phyloP scores from a whole-genome alignment of 2,888 invertebrate species.

The Stegophylla sp. region DNA sequence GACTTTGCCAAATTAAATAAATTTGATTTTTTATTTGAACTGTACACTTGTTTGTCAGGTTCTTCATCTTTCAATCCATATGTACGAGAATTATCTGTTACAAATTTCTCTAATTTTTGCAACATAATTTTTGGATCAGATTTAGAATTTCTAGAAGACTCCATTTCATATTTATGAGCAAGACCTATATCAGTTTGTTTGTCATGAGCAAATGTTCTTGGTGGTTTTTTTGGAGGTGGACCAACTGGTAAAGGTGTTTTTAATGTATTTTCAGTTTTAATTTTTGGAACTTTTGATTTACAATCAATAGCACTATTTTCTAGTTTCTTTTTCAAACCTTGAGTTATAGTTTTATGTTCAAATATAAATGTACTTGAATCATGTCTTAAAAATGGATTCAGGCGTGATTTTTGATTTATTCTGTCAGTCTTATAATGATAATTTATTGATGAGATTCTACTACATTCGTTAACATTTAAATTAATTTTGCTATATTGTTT shows the following conservation, averaged over 20 bases:
- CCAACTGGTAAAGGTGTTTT: conserved; percentile 74
- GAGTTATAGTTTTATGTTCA: not conserved
- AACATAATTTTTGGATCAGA: conserved; percentile 52
- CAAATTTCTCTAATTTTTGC: conserved; percentile 39
- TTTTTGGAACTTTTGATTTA: conserved; percentile 64
- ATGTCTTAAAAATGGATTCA: not conserved
- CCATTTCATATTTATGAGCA: conserved; percentile 7
- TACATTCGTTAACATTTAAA: not conserved
- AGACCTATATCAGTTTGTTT: conserved; percentile 20
- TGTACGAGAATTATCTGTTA: conserved; percentile 26
- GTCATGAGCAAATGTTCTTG: conserved; percentile 69
- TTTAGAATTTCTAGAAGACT: conserved; percentile 24
- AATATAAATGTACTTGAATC: not conserved
- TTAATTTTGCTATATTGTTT: conserved; percentile 26
- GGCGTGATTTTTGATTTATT: conserved; percentile 12
- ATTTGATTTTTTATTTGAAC: conserved; percentile 27
- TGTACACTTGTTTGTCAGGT: not conserved
- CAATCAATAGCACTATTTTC: not conserved
- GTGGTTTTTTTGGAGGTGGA: conserved; percentile 80
- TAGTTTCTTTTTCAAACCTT: conserved; percentile 40
- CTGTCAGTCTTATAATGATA: conserved; percentile 35
- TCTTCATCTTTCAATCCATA: conserved; percentile 36
- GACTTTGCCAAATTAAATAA: conserved; percentile 44
- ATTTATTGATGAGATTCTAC: not conserved
- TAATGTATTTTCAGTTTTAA: conserved; percentile 73